Evolutionary conservation across 2,113 vertebrate genomes (phyloP), one percentile per base, ranked within the genome.

Genomic region (Cettia cetti): DNA sequence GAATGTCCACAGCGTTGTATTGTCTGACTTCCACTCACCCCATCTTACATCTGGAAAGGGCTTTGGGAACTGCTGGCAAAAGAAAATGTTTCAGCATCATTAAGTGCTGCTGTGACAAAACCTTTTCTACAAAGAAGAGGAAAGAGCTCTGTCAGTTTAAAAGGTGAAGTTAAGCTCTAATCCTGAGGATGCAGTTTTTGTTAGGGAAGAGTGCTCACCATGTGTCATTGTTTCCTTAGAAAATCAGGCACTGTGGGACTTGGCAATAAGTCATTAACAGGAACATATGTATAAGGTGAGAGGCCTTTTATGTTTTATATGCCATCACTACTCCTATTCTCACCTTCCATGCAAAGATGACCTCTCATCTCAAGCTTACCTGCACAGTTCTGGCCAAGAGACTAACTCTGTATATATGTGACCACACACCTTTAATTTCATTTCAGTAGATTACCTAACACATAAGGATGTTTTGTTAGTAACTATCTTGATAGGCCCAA

Each of bases 111-210:
- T 78, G 14, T 44, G 66, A 79, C 39, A n/a, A 80, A 80, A 84
- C 15, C 3, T 6, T 83, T 82, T 65, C 18, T 21, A 20, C 13
- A 28, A 14, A 65, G 12, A 59, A 82, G 44, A 61, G 37, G 19
- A 68, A 79, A 76, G 28, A 0, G 0, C 31, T 79, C 3, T 1
- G 0, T 24, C 22, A 37, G 3, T 57, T 66, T 61, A 74, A 18
- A 42, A 40, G 52, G 17, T 33, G 27, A 71, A 78, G 19, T 47
- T 78, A 66, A 71, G 10, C 11, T 44, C 30, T 39, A 33, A 6
- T 39, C 54, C 37, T 22, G 26, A 78, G 39, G 11, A 76, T 31
- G 44, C 53, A 59, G 22, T 40, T 45, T 68, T 45, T 57, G 4
- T 8, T 30, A 9, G 14, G 17, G 16, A 65, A 31, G 26, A 53